phyloP scores from a whole-genome alignment of 1,140 invertebrate species.

The Micrasema minimum region DNA sequence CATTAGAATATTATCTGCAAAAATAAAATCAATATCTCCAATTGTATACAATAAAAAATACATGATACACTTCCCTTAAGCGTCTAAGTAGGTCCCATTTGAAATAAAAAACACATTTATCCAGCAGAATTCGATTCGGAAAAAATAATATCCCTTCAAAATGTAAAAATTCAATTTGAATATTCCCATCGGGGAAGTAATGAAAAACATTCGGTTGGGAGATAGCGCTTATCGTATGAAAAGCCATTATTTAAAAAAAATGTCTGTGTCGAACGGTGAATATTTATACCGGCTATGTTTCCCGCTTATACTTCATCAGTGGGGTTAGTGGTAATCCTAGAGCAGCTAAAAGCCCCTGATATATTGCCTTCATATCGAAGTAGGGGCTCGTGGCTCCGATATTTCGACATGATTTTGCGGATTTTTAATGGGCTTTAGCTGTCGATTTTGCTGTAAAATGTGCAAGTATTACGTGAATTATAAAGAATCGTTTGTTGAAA shows the following conservation, averaged over 20 bases:
- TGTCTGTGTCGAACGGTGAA: constrained; percentile 25
- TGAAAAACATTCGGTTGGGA: constrained; percentile 22
- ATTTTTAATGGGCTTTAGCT: constrained; percentile 28
- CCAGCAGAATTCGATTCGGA: constrained; percentile 3
- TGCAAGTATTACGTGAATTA: no score
- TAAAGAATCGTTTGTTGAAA: no score
- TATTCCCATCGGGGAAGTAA: constrained; percentile 24
- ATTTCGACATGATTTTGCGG: constrained; percentile 25
- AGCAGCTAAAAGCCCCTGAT: constrained; percentile 51
- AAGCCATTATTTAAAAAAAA: constrained; percentile 49
- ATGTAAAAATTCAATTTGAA: constrained; percentile 26
- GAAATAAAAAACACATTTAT: neutral
- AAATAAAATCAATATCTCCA: no score
- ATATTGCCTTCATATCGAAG: constrained; percentile 50
- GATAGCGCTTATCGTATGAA: constrained; percentile 48
- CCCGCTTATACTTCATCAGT: constrained; percentile 53
- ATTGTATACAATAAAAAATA: no score
- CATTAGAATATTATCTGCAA: no score
- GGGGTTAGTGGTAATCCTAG: constrained; percentile 53
- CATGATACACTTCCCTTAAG: no score
- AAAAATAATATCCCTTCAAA: constrained; percentile 26
- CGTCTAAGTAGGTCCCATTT: no score
- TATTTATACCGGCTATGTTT: constrained; percentile 50
- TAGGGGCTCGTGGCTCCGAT: constrained; percentile 11
- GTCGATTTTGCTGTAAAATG: no score